These are phyloP conservation scores for Brachypteracias leptosomus DNA, from an alignment of 2,113 vertebrate genomes.

Conservation along the genomic window DNA sequence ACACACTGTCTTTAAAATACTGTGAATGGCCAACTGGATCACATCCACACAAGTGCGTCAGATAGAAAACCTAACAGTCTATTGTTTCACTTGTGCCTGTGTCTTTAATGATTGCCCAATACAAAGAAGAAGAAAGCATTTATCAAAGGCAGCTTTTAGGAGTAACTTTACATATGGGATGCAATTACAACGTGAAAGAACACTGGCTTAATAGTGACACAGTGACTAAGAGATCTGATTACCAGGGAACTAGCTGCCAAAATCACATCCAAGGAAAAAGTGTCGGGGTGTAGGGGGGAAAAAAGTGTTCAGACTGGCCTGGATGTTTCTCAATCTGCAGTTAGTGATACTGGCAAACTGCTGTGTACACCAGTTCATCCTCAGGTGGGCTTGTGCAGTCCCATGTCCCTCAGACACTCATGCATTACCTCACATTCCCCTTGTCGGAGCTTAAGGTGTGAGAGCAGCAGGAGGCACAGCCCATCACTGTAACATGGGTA, in stretches of 20 bases:
- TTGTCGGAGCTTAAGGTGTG: rapidly evolving
- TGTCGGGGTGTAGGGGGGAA: rapidly evolving
- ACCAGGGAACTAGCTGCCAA: slow-evolving; percentile 11
- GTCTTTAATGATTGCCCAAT: background rate
- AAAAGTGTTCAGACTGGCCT: background rate
- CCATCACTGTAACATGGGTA: rapidly evolving
- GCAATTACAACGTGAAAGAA: slow-evolving; percentile 18
- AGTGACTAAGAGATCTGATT: slow-evolving; percentile 52
- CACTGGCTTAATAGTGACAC: slow-evolving; percentile 34
- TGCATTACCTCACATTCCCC: rapidly evolving
- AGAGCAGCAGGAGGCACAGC: background rate
- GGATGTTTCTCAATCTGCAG: background rate
- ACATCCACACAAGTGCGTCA: background rate
- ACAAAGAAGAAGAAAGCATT: slow-evolving; percentile 33
- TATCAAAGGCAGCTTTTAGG: slow-evolving; percentile 27
- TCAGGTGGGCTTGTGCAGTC: background rate
- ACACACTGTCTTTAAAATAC: slow-evolving; percentile 27
- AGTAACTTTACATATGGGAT: slow-evolving; percentile 22
- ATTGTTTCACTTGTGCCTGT: slow-evolving; percentile 50
- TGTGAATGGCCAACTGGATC: slow-evolving; percentile 59
- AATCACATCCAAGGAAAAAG: slow-evolving; percentile 10
- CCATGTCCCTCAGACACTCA: rapidly evolving
- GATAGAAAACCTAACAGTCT: slow-evolving; percentile 38
- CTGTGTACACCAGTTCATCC: rapidly evolving
- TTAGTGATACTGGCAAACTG: background rate